phyloP scores from a whole-genome alignment of 2,113 vertebrate species.

The Lycocorax pyrrhopterus region DNA sequence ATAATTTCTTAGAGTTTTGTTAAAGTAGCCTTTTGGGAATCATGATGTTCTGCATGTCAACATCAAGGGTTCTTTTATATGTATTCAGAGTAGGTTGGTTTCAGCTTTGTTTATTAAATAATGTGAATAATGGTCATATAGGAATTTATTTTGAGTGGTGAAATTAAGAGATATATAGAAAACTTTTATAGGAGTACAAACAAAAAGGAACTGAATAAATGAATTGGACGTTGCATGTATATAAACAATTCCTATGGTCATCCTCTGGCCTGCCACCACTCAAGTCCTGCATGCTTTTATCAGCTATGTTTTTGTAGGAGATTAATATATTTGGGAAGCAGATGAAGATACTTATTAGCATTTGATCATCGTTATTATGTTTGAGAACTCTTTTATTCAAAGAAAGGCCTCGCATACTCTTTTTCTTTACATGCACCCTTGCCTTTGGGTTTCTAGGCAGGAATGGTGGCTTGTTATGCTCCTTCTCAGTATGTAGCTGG shows the following conservation, averaged over 20 bases:
- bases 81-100: background rate
- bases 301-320: background rate
- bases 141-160: background rate
- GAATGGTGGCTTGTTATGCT: background rate
- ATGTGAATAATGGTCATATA: background rate
- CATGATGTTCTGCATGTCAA: background rate
- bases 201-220: background rate
- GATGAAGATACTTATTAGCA: background rate
- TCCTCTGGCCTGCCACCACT: background rate
- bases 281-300: background rate
- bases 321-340: background rate
- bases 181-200: background rate
- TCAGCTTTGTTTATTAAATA: conserved; percentile 8
- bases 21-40: background rate
- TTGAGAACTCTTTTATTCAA: background rate
- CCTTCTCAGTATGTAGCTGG: background rate
- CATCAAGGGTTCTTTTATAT: background rate
- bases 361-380: background rate
- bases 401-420: background rate
- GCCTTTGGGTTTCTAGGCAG: background rate
- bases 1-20: background rate
- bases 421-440: background rate
- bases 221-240: background rate
- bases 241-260: background rate
- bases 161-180: background rate